Conservation (phyloP, 2,113 vertebrate species). For the Scomber colias region DNA sequence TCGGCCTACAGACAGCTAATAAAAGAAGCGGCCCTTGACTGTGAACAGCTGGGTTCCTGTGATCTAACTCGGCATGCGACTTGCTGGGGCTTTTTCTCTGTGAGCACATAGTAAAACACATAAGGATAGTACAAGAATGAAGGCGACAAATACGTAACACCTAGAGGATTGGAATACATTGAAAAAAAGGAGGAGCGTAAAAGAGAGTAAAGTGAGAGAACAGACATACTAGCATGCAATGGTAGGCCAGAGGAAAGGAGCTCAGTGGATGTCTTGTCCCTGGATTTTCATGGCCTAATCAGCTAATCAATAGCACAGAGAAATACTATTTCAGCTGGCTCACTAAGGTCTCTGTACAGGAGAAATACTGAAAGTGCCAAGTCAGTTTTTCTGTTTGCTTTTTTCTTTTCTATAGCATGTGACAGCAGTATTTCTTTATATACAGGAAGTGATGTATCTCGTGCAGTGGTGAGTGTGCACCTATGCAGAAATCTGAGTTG, state of each 20-base stretch:
- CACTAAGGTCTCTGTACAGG: slow-evolving; percentile 56
- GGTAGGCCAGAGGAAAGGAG: slow-evolving; percentile 58
- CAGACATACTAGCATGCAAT: slow-evolving; percentile 28
- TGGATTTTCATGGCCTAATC: slow-evolving; percentile 75
- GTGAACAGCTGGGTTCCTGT: slow-evolving; percentile 81
- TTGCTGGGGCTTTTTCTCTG: slow-evolving; percentile 45
- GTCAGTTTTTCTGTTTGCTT: slow-evolving; percentile 30
- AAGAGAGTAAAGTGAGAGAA: slow-evolving; percentile 40
- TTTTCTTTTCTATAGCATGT: slow-evolving; percentile 6
- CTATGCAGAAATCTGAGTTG: slow-evolving; percentile 28
- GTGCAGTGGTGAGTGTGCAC: slow-evolving; percentile 23
- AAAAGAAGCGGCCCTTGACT: slow-evolving; percentile 83
- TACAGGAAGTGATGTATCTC: slow-evolving; percentile 47
- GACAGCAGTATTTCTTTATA: slow-evolving; percentile 40
- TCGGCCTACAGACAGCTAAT: slow-evolving; percentile 78
- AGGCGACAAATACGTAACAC: slow-evolving; percentile 33
- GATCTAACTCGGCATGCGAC: slow-evolving; percentile 71
- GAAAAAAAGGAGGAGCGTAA: neutral
- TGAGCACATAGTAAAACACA: slow-evolving; percentile 50
- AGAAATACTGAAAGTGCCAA: slow-evolving; percentile 56
- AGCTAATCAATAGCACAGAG: slow-evolving; percentile 81
- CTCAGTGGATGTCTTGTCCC: slow-evolving; percentile 67
- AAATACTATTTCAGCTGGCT: slow-evolving; percentile 72
- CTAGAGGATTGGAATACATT: slow-evolving; percentile 38
- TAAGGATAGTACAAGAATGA: slow-evolving; percentile 24